Base-by-base conservation (phyloP, 2,113 vertebrate genomes). In the Onychostruthus taczanowskii region DNA sequence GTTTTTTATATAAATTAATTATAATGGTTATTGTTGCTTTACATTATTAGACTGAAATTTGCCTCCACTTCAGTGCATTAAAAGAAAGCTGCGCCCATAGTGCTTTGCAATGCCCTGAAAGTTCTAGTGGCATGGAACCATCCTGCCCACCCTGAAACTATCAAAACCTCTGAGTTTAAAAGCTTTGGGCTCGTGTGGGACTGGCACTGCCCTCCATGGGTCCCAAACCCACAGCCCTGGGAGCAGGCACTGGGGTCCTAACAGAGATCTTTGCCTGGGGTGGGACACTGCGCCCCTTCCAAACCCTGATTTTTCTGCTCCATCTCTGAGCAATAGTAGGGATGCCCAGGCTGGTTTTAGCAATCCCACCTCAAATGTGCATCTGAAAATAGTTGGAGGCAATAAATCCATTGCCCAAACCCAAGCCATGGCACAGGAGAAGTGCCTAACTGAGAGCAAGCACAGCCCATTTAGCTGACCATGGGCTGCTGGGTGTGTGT, bases 1-100 rank as follows among this genome's bases (percentile, higher is more conserved):
- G 96, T 96, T 97, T 97, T 97, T 97, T 97, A 94, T 98, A 97
- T 98, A 98, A 98, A 98, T 98, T 98, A 98, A 98, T 98, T 98
- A 98, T 95, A 96, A 96, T 46, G 63, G 96, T 97, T 97, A 98
- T 97, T 97, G 97, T 97, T 94, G 97, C 95, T 98, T 97, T 95
- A 95, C 82, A 63, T 98, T 97, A 98, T 97, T 97, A 96, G 97
- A 96, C 95, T 97, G 97, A 96, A 95, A 96, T 96, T 93, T 95
- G 90, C 96, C 95, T 97, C 78, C 90, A 82, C 94, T 97, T 46
- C 52, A 94, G 91, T 63, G 78, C 77, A 66, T 95, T 96, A 87
- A 66, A 75, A 94, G 95, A 84, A 89, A 95, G 87, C 84, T 82
- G 87, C 94, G 67, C 82, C 90, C 64, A 67, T 93, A 83, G 86